Evolutionary conservation across 2,888 invertebrate species (phyloP).

Genomic region (Eupithecia pulchellata): DNA sequence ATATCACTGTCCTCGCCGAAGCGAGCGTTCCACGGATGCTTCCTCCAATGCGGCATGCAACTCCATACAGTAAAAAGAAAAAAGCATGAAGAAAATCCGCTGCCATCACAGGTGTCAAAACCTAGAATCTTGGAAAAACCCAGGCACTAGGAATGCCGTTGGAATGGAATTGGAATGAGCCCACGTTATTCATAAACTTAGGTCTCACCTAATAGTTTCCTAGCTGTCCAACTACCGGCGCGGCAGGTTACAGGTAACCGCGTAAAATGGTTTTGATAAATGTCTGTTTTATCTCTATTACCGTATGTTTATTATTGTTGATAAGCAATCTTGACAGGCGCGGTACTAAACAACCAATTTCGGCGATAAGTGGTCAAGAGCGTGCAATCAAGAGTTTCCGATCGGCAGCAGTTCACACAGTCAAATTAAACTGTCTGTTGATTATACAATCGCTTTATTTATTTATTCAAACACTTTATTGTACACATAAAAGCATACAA

Average conservation of each 20-base stretch:
- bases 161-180: too few species aligned
- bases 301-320: constrained; percentile 33
- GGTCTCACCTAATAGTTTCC: neutral
- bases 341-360: constrained; percentile 22
- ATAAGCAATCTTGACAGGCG: constrained; percentile 31
- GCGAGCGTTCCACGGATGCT: neutral
- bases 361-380: constrained; percentile 14
- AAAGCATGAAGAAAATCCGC: neutral
- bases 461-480: too few species aligned
- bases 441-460: neutral
- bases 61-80: neutral
- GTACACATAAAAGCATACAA: too few species aligned
- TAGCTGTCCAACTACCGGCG: neutral
- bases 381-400: neutral
- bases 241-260: neutral
- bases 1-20: neutral
- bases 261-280: constrained; percentile 14
- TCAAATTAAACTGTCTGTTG: neutral
- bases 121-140: neutral
- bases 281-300: constrained; percentile 27
- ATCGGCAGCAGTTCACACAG: neutral
- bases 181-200: neutral
- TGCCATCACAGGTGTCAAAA: neutral
- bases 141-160: neutral
- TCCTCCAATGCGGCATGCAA: neutral